Percentiles rank a stretch among this genome's conserved stretches.
phyloP scores from a whole-genome alignment of 2,113 vertebrate species.

The Chinchilla lanigera region DNA sequence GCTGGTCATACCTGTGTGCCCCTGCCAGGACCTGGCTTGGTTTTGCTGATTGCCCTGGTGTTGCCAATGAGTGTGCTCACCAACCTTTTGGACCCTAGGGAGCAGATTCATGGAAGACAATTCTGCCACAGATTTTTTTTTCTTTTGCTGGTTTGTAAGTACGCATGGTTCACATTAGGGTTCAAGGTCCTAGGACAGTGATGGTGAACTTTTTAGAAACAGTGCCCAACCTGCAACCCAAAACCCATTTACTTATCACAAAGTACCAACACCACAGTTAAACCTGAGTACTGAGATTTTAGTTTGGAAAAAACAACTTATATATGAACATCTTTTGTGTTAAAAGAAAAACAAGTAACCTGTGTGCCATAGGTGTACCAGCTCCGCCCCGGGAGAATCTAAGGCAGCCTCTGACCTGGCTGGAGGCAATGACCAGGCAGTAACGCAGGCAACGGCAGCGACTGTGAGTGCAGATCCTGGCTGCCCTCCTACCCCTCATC shows the following conservation, averaged over 20 bases:
- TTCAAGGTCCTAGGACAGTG: too few species aligned
- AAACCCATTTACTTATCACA: too few species aligned
- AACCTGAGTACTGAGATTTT: too few species aligned
- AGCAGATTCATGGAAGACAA: background rate
- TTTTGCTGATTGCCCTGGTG: too few species aligned
- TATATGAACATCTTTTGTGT: background rate
- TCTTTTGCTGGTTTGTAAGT: background rate
- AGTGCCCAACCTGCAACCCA: too few species aligned
- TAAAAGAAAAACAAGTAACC: too few species aligned
- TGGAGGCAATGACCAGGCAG: background rate
- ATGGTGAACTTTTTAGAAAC: too few species aligned
- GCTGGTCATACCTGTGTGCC: too few species aligned
- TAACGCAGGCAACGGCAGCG: background rate
- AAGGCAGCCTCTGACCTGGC: background rate
- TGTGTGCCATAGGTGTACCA: background rate
- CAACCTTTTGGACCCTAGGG: background rate
- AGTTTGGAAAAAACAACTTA: background rate
- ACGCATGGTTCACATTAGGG: background rate
- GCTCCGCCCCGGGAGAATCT: background rate
- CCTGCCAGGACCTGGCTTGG: too few species aligned
- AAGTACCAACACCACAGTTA: background rate
- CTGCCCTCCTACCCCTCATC: background rate
- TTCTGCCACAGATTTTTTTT: background rate
- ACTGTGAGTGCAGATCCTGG: background rate
- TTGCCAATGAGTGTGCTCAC: too few species aligned